Evolutionary conservation across 2,113 vertebrate species (phyloP).

Genomic region (Apodemus sylvaticus): DNA sequence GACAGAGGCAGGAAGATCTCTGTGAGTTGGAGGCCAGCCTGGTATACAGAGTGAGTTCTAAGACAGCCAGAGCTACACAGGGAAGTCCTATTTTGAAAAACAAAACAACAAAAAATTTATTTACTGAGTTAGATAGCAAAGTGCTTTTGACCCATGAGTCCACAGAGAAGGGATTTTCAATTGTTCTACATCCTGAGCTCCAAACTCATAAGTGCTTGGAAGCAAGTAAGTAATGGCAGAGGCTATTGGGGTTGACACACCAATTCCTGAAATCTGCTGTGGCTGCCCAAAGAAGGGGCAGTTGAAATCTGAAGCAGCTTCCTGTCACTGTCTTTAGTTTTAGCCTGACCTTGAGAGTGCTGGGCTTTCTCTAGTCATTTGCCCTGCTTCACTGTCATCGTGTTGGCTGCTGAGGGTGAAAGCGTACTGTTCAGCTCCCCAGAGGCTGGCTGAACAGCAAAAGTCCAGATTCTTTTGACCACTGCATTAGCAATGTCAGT

Average conservation of each 20-base stretch:
- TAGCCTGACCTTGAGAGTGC: not conserved
- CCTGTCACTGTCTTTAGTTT: not conserved
- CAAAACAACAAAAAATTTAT: not conserved
- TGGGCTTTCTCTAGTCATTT: not conserved
- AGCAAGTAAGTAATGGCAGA: not conserved
- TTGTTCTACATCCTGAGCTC: not conserved
- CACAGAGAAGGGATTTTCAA: not conserved
- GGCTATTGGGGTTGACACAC: not conserved
- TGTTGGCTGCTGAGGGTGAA: not conserved
- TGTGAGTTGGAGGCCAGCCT: not conserved
- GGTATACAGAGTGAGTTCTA: not conserved
- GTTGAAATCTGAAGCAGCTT: not conserved
- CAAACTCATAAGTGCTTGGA: not conserved
- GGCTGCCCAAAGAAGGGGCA: not conserved
- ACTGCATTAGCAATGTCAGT: not conserved
- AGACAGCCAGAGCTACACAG: not conserved
- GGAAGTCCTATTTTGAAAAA: not conserved
- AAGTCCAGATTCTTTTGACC: not conserved
- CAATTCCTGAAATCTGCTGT: not conserved
- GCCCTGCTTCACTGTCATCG: not conserved
- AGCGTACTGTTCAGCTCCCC: not conserved
- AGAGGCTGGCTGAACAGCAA: not conserved
- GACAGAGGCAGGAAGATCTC: not conserved
- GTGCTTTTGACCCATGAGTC: not conserved
- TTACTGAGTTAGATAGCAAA: not conserved